Evolutionary conservation across 2,113 vertebrate species (phyloP), one percentile per base, ranked within the genome.

Genomic region (Gadus chalcogrammus): DNA sequence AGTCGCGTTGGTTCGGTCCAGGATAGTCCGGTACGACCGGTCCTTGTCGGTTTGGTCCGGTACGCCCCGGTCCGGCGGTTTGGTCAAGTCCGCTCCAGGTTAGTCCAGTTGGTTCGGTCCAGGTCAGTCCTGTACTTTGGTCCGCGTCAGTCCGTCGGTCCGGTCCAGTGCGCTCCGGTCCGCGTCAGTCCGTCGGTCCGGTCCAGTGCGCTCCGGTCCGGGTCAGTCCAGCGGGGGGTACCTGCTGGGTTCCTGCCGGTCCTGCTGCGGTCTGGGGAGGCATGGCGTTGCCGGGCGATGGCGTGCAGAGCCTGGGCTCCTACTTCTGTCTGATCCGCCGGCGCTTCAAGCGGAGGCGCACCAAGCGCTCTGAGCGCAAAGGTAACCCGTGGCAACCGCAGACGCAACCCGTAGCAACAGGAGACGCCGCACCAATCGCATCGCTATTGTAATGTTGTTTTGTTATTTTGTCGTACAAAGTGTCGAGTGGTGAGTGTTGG

Each of bases 321-420:
- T 88, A 88, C 65, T 88, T 91, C 81, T 86, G 92, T 72, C 17
- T 73, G 7, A 75, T 87, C 73, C 79, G 76, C 24, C 88, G 64
- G 75, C 87, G 74, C 68, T 89, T 84, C 72, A 95, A 90, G 77
- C 85, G 93, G 85, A 91, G 94, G 79, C 91, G 93, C 81, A 93
- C 80, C 79, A 96, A 92, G 68, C 84, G 90, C 64, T 94, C 91
- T 0, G 90, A 94, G 71, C 91, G 86, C 74, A 95, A 89, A 94
- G 95, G 96, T 95, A 93, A 89, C 72, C 53, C 31, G 6, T 68
- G 27, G 71, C 55, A 16, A 38, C 63, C 1, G 28, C 28, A 13
- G 63, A 8, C 15, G 38, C 38, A 11, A 35, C 31, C 27, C 8
- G 62, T 35, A 13, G 42, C 42, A 48, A 48, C 42, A 13, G 42